A percentile compares a stretch with the other conserved stretches of the same genome.
Evolutionary conservation across 1,140 invertebrate genomes (phyloP).

Genomic region (Sitobion miscanthi): DNA sequence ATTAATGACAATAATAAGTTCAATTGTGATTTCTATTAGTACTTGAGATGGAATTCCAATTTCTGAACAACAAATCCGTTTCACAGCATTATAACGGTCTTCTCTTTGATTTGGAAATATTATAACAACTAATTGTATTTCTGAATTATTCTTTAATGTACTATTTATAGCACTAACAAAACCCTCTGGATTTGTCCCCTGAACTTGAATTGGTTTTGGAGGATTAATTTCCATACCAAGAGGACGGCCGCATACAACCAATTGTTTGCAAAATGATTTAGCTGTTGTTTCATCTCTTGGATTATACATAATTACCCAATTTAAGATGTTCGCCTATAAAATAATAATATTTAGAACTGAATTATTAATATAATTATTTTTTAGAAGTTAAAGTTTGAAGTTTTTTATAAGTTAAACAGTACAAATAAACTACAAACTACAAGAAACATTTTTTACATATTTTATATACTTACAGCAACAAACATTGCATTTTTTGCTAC

Average conservation of each 20-base stretch:
- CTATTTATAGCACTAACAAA: neutral
- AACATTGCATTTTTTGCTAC: conserved; percentile 67
- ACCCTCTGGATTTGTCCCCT: neutral
- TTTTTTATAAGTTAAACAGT: neutral
- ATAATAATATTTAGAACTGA: neutral
- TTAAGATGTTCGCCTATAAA: conserved; percentile 65
- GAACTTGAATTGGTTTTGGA: conserved; percentile 63
- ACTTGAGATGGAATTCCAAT: conserved; percentile 81
- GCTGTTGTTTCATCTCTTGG: conserved; percentile 69
- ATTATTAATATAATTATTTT: too few species aligned
- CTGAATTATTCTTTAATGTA: neutral
- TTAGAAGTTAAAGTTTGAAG: too few species aligned
- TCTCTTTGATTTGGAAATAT: conserved; percentile 82
- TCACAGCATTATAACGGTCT: conserved; percentile 87
- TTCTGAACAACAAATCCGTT: conserved; percentile 85
- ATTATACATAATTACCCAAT: conserved; percentile 75
- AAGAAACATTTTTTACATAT: neutral
- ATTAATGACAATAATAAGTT: neutral
- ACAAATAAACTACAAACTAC: neutral
- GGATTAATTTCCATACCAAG: conserved; percentile 73
- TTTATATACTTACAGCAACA: conserved; percentile 45
- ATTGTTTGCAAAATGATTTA: conserved; percentile 69
- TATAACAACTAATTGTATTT: conserved; percentile 75
- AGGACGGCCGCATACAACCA: conserved; percentile 67
- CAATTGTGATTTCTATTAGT: conserved; percentile 41